A percentile compares a stretch with the other conserved stretches of the same genome.
Conservation (phyloP, 2,888 invertebrate genomes). For the Autographa pulchrina region DNA sequence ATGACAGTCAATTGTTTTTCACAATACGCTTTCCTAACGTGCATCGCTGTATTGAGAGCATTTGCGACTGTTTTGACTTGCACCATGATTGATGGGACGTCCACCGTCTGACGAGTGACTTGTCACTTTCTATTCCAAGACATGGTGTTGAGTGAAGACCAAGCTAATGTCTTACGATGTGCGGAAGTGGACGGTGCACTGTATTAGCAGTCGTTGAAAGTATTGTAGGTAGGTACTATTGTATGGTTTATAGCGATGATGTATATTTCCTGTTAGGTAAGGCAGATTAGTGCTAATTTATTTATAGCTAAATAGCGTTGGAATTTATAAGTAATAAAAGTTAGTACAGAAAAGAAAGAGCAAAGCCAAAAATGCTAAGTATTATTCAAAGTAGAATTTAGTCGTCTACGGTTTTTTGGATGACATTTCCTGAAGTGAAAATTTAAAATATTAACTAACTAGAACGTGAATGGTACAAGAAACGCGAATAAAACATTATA, state of each 20-base stretch:
- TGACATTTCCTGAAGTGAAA: too few species aligned
- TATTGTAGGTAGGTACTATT: not conserved
- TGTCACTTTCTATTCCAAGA: slow-evolving; percentile 55
- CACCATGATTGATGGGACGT: slow-evolving; percentile 54
- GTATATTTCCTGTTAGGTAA: not conserved
- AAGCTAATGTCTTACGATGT: slow-evolving; percentile 43
- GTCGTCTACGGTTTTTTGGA: too few species aligned
- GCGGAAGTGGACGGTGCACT: slow-evolving; percentile 20
- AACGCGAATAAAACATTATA: slow-evolving; percentile 31
- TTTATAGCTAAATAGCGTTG: too few species aligned
- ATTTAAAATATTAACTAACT: not conserved
- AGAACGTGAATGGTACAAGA: slow-evolving; percentile 8
- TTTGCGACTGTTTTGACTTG: slow-evolving; percentile 24
- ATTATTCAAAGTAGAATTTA: too few species aligned
- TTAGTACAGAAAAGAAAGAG: too few species aligned
- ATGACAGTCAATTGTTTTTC: slow-evolving; percentile 5
- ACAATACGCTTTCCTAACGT: not conserved
- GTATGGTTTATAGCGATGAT: not conserved
- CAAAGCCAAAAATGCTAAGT: too few species aligned
- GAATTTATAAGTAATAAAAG: too few species aligned
- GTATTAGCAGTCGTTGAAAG: not conserved
- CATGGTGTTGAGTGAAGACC: slow-evolving; percentile 37
- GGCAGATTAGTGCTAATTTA: too few species aligned
- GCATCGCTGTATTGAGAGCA: slow-evolving; percentile 16
- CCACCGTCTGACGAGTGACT: not conserved